A percentile compares a stretch with the other conserved stretches of the same genome.
Conservation (phyloP, 2,888 invertebrate genomes). For the Drosophila leonis region DNA sequence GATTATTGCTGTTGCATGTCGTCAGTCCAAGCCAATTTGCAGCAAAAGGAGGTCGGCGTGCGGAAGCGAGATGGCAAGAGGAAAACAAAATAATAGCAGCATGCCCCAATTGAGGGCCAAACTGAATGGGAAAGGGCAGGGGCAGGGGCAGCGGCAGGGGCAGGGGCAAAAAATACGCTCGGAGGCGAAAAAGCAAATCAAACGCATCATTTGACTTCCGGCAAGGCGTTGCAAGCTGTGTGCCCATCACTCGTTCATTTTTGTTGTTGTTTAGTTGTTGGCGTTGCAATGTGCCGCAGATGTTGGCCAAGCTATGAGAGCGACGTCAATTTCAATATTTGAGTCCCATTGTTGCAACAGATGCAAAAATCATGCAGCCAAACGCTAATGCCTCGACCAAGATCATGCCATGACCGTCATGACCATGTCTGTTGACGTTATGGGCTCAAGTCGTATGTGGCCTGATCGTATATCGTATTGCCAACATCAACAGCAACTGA, state of each 20-base stretch:
- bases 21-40: constrained; percentile 41
- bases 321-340: constrained; percentile 50
- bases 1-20: constrained; percentile 49
- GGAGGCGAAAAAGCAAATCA: constrained; percentile 58
- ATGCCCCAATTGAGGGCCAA: constrained; percentile 10
- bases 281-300: constrained; percentile 65
- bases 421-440: constrained; percentile 33
- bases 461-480: constrained; percentile 15
- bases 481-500: constrained; percentile 5
- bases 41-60: constrained; percentile 13
- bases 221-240: constrained; percentile 62
- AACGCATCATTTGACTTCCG: constrained; percentile 77
- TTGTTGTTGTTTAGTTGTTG: constrained; percentile 12
- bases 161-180: background rate
- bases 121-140: too few relatives aligned
- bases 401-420: background rate
- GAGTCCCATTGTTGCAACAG: constrained; percentile 43
- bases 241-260: constrained; percentile 46
- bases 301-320: constrained; percentile 48
- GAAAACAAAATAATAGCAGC: constrained; percentile 25
- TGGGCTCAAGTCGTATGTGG: constrained; percentile 3
- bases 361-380: constrained; percentile 43
- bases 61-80: constrained; percentile 26
- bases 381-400: background rate
- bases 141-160: constrained; percentile 7